phyloP scores from a whole-genome alignment of 2,888 invertebrate species.

The Acrobasis consociella region DNA sequence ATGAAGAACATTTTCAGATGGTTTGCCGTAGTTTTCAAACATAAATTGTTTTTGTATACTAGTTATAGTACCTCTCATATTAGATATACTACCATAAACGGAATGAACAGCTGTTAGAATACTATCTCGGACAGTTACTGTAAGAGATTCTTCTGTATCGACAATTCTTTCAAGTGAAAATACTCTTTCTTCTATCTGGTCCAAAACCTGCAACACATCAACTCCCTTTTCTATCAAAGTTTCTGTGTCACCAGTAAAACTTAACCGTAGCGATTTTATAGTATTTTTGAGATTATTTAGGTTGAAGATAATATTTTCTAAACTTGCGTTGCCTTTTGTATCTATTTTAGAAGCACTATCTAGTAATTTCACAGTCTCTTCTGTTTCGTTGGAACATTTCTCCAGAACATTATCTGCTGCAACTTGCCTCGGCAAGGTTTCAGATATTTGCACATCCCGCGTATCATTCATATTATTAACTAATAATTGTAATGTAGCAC shows the following conservation, averaged over 20 bases:
- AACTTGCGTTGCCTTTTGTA: slow-evolving; percentile 42
- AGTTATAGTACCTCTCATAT: slow-evolving; percentile 78
- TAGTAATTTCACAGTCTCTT: slow-evolving; percentile 63
- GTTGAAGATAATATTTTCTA: slow-evolving; percentile 44
- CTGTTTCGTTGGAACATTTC: slow-evolving; percentile 55
- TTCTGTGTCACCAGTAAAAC: slow-evolving; percentile 54
- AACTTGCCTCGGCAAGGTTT: slow-evolving; percentile 35
- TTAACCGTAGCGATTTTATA: slow-evolving; percentile 53
- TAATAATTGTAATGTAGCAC: slow-evolving; percentile 64
- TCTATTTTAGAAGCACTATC: slow-evolving; percentile 66
- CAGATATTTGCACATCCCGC: slow-evolving; percentile 41
- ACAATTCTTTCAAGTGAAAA: slow-evolving; percentile 65
- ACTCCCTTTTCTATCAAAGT: slow-evolving; percentile 68
- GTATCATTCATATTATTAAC: slow-evolving; percentile 60
- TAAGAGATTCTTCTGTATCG: slow-evolving; percentile 42
- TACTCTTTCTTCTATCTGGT: slow-evolving; percentile 71
- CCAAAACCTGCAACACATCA: slow-evolving; percentile 63
- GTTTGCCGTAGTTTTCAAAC: slow-evolving; percentile 72
- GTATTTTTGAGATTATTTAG: slow-evolving; percentile 52
- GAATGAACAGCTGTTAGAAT: slow-evolving; percentile 76
- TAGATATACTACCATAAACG: slow-evolving; percentile 76
- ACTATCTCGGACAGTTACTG: slow-evolving; percentile 52
- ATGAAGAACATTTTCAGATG: slow-evolving; percentile 58
- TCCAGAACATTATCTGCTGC: slow-evolving; percentile 44
- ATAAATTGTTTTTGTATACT: slow-evolving; percentile 71